A percentile compares a stretch with the other conserved stretches of the same genome.
These are phyloP conservation scores for Cercopithecus mona DNA, from an alignment of 2,113 vertebrate species.

Conservation along the genomic window DNA sequence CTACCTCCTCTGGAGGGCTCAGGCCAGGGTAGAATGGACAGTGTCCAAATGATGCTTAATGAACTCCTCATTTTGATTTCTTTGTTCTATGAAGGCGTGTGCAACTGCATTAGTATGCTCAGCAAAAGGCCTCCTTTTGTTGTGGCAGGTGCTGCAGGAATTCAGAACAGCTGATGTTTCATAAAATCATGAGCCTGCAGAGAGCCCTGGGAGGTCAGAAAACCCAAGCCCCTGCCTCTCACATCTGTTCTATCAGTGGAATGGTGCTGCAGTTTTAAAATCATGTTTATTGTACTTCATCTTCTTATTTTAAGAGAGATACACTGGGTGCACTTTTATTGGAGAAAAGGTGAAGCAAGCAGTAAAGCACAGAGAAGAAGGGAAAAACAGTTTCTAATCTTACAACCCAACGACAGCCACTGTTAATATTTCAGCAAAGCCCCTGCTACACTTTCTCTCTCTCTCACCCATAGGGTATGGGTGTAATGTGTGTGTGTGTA, in stretches of 20 bases:
- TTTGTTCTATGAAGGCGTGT: constrained; percentile 64
- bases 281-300: constrained; percentile 64
- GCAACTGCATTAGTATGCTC: constrained; percentile 47
- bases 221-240: constrained; percentile 40
- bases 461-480: neutral
- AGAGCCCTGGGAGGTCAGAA: constrained; percentile 64
- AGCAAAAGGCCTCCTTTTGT: constrained; percentile 58
- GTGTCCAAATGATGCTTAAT: constrained; percentile 15
- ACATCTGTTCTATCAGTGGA: constrained; percentile 62
- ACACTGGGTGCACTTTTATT: neutral
- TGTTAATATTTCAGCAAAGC: neutral
- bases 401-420: neutral
- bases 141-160: constrained; percentile 76
- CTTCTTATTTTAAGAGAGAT: constrained; percentile 48
- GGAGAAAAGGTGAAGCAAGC: neutral
- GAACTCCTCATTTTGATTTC: neutral
- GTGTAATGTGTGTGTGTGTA: neutral
- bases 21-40: neutral
- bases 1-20: neutral
- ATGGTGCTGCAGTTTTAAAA: constrained; percentile 16
- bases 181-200: constrained; percentile 61
- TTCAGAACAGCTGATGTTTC: constrained; percentile 74
- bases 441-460: neutral
- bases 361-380: neutral
- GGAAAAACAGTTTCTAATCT: neutral